Percentiles rank a stretch among this genome's conserved stretches.
Conservation (phyloP, 2,113 vertebrate genomes). For the Brienomyrus longianalis region DNA sequence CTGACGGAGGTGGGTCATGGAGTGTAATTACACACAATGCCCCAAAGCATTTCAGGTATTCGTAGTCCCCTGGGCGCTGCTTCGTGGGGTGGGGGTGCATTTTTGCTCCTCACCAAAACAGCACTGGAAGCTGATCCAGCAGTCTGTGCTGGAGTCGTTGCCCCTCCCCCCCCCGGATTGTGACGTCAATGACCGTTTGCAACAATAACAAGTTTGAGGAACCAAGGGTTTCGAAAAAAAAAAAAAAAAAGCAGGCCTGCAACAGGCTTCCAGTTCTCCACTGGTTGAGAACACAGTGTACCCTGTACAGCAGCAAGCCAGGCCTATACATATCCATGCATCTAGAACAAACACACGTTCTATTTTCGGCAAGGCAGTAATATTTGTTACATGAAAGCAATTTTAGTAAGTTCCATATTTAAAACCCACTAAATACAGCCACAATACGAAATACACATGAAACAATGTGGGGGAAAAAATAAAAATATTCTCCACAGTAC, state of each 20-base stretch:
- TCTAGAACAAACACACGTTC: not conserved
- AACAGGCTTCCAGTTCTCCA: not conserved
- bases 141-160: not conserved
- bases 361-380: not conserved
- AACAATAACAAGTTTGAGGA: conserved; percentile 13
- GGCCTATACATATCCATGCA: not conserved
- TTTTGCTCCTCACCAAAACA: not conserved
- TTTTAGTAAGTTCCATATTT: not conserved
- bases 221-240: not conserved
- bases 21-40: conserved; percentile 20
- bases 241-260: not conserved
- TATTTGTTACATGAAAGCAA: not conserved
- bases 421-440: not conserved
- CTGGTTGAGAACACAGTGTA: not conserved
- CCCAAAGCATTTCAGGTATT: conserved; percentile 8
- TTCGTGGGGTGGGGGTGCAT: not conserved
- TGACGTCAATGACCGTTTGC: not conserved
- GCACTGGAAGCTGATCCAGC: conserved; percentile 9
- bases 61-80: not conserved
- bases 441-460: not conserved
- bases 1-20: not conserved
- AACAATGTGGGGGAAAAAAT: not conserved
- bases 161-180: not conserved
- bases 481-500: not conserved
- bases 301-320: not conserved